Conservation (phyloP, 2,113 vertebrate genomes). For the Tragelaphus scriptus region DNA sequence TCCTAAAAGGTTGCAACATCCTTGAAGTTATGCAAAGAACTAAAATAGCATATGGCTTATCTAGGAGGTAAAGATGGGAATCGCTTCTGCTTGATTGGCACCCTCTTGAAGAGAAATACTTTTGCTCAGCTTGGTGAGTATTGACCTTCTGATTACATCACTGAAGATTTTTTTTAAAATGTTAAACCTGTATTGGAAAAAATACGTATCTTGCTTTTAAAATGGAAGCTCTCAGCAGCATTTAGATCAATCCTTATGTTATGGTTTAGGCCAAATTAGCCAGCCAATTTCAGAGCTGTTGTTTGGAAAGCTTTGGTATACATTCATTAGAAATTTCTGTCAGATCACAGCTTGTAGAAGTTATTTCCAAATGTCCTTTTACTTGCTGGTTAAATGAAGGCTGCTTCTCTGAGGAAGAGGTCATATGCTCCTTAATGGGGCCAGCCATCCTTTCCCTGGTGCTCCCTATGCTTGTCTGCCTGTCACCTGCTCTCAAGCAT, state of each 20-base stretch:
- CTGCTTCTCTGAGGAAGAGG: neutral
- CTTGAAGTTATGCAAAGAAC: neutral
- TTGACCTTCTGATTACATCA: neutral
- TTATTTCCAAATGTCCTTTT: neutral
- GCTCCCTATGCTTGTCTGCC: neutral
- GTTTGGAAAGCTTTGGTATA: neutral
- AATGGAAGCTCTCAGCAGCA: neutral
- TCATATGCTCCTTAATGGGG: neutral
- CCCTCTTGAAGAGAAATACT: neutral
- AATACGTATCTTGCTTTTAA: neutral
- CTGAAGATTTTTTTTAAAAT: neutral
- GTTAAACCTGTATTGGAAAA: conserved; percentile 28
- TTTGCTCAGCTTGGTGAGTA: conserved; percentile 14
- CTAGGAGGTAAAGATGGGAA: neutral
- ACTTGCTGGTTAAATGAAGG: neutral
- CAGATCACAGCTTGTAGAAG: neutral
- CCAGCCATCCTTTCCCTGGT: neutral
- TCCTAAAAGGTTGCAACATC: neutral
- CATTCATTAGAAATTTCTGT: neutral
- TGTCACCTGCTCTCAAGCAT: neutral
- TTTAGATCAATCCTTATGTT: conserved; percentile 37
- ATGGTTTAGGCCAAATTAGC: neutral
- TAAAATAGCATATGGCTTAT: neutral
- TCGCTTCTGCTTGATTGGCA: neutral
- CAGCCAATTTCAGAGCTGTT: neutral